phyloP scores from a whole-genome alignment of 2,113 vertebrate genomes.

The Hippocampus mohnikei region DNA sequence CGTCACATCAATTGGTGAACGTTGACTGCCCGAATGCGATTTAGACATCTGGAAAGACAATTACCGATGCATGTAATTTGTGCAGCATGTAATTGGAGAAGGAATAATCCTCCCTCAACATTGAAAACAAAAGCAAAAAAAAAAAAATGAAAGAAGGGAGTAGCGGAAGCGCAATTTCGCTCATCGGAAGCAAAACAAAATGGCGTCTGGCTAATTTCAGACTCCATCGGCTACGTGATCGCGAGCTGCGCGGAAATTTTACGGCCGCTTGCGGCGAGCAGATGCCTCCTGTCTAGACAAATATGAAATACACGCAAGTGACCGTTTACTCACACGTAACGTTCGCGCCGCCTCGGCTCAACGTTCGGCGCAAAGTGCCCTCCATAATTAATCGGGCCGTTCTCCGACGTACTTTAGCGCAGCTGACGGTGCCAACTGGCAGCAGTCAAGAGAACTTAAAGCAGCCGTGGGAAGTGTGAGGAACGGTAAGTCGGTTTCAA shows the following conservation, averaged over 20 bases:
- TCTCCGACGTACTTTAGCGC: constrained; percentile 10
- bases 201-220: no score
- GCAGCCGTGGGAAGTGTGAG: not conserved
- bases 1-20: no score
- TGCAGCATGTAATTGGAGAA: no score
- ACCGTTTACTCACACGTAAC: constrained; percentile 24
- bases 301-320: constrained; percentile 8
- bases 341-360: constrained; percentile 27
- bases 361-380: constrained; percentile 23
- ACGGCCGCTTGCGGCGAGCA: not conserved
- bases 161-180: not conserved
- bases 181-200: not conserved
- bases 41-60: no score
- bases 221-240: not conserved
- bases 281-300: not conserved
- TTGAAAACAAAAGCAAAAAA: not conserved
- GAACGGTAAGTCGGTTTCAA: not conserved
- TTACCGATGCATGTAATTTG: no score
- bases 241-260: not conserved
- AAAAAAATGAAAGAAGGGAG: not conserved
- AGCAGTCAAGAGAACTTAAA: not conserved
- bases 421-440: constrained; percentile 19
- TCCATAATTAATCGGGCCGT: constrained; percentile 34
- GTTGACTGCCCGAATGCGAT: no score
- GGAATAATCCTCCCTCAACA: not conserved